A percentile compares a stretch with the other conserved stretches of the same genome.
phyloP scores from a whole-genome alignment of 2,113 vertebrate genomes.

The Cichladusa arquata region DNA sequence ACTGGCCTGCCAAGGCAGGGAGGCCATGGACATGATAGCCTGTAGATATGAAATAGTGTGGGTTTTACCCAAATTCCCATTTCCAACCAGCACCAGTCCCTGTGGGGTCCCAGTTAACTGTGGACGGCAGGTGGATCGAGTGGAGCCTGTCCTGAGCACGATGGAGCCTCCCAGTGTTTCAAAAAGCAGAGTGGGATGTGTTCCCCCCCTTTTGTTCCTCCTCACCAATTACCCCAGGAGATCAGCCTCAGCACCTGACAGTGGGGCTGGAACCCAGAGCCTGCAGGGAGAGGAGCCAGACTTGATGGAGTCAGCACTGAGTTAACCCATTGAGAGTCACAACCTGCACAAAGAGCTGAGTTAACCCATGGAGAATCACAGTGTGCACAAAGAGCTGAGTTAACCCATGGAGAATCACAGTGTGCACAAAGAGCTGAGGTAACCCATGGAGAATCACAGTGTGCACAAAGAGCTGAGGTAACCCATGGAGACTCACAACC shows the following conservation, averaged over 20 bases:
- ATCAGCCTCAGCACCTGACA: background rate
- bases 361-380: no score
- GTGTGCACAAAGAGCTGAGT: no score
- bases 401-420: no score
- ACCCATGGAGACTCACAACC: background rate
- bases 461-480: background rate
- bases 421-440: no score
- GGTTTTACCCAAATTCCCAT: background rate
- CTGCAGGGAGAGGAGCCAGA: background rate
- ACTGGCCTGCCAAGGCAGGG: background rate
- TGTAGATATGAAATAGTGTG: background rate
- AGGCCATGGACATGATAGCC: accelerated
- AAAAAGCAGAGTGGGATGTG: background rate
- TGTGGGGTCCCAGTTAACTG: accelerated
- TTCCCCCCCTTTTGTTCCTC: background rate
- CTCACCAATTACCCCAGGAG: background rate
- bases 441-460: background rate
- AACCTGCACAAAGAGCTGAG: background rate
- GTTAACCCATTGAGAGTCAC: background rate
- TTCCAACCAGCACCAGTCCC: background rate
- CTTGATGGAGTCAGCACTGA: background rate
- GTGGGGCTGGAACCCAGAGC: background rate
- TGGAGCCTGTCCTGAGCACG: accelerated
- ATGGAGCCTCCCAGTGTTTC: background rate
- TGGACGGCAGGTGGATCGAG: background rate